A percentile compares a stretch with the other conserved stretches of the same genome.
phyloP scores from a whole-genome alignment of 2,888 invertebrate species.

The Fragum sueziense region DNA sequence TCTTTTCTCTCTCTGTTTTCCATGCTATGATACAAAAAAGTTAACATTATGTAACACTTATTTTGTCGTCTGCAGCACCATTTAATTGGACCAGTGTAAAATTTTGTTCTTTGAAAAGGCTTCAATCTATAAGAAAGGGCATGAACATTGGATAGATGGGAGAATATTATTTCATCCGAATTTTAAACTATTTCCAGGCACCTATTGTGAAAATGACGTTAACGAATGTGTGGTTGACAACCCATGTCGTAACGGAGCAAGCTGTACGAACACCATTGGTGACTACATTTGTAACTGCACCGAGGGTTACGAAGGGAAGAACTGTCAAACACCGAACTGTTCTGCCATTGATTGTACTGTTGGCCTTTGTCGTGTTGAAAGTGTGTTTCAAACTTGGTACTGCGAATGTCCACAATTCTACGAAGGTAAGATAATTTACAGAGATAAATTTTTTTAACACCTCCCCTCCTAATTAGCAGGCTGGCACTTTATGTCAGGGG shows the following conservation, averaged over 20 bases:
- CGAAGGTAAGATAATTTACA: slow-evolving; percentile 66
- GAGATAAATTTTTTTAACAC: no score
- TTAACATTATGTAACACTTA: neutral
- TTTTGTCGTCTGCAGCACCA: neutral
- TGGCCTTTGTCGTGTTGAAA: slow-evolving; percentile 27
- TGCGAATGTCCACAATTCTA: slow-evolving; percentile 64
- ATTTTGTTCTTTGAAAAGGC: neutral
- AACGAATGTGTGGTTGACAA: slow-evolving; percentile 60
- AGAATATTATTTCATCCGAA: no score
- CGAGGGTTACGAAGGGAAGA: slow-evolving; percentile 68
- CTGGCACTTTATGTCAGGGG: no score
- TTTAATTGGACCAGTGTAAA: neutral
- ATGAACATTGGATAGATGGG: no score
- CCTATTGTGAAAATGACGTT: slow-evolving; percentile 59
- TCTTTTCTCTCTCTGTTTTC: neutral
- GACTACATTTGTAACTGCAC: slow-evolving; percentile 73
- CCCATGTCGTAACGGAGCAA: slow-evolving; percentile 84
- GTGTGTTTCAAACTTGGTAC: slow-evolving; percentile 40
- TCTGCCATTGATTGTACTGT: slow-evolving; percentile 61
- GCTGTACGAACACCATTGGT: slow-evolving; percentile 82
- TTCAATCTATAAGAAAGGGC: neutral
- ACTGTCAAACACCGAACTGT: slow-evolving; percentile 70
- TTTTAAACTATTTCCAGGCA: slow-evolving; percentile 40
- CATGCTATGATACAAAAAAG: neutral
- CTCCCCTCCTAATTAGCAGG: no score